phyloP scores from a whole-genome alignment of 2,888 invertebrate genomes.

The Andrena hattorfiana region DNA sequence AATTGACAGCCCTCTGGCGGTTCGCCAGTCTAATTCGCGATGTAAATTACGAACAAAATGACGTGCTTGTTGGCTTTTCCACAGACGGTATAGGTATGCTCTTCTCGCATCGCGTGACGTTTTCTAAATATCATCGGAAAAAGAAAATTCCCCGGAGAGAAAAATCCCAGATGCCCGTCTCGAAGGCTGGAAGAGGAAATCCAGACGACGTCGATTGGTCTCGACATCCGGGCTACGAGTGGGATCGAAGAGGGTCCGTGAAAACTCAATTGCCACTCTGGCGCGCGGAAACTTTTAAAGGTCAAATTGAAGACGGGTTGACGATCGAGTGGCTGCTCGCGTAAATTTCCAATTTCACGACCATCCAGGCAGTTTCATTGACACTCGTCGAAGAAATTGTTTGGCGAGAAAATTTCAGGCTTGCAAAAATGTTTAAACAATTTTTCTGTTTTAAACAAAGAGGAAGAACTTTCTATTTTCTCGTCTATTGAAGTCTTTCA shows the following conservation, averaged over 20 bases:
- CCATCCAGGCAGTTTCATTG: neutral
- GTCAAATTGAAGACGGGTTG: neutral
- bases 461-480: too few relatives aligned
- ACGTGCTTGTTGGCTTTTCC: neutral
- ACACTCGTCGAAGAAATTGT: neutral
- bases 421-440: neutral
- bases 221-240: slow-evolving; percentile 5
- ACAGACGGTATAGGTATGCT: neutral
- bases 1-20: slow-evolving; percentile 2
- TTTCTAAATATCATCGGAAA: neutral
- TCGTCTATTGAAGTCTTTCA: too few relatives aligned
- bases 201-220: slow-evolving; percentile 11
- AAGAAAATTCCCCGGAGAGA: neutral
- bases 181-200: neutral
- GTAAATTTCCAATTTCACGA: neutral
- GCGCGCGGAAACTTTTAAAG: slow-evolving; percentile 9
- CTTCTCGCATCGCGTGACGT: neutral
- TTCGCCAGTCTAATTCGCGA: slow-evolving; percentile 4
- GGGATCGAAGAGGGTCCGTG: neutral
- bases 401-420: neutral
- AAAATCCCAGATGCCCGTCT: neutral
- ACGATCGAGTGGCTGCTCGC: neutral
- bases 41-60: slow-evolving; percentile 5
- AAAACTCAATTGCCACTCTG: slow-evolving; percentile 21
- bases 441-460: neutral